phyloP scores from a whole-genome alignment of 92 coral and sea anemone genomes.

The Blastomussa wellsi region DNA sequence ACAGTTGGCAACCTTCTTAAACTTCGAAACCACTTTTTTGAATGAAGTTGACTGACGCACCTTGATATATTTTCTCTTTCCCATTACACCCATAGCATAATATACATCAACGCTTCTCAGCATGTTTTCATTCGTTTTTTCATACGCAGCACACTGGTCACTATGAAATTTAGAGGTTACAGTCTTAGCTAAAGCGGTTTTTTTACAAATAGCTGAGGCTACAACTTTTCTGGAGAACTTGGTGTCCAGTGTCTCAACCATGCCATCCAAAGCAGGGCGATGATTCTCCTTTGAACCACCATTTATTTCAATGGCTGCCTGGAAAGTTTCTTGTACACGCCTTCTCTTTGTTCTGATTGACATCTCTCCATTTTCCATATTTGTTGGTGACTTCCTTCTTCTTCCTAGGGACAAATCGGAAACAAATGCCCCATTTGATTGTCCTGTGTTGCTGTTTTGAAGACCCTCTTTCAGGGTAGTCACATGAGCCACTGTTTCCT shows the following conservation, averaged over 20 bases:
- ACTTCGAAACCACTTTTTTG: slow-evolving; percentile 34
- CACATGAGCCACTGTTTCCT: slow-evolving; percentile 31
- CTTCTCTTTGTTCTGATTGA: slow-evolving; percentile 53
- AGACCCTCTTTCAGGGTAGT: slow-evolving; percentile 43
- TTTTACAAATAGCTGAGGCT: slow-evolving; percentile 25
- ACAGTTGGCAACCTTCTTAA: slow-evolving; percentile 17
- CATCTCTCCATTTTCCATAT: slow-evolving; percentile 24
- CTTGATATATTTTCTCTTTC: slow-evolving; percentile 61
- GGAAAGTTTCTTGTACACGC: slow-evolving; percentile 56
- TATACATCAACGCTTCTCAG: slow-evolving; percentile 58
- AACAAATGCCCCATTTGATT: slow-evolving; percentile 40
- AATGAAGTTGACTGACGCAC: slow-evolving; percentile 26
- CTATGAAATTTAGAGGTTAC: slow-evolving; percentile 28
- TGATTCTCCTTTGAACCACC: slow-evolving; percentile 54
- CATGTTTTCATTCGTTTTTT: slow-evolving; percentile 60
- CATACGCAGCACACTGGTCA: slow-evolving; percentile 37
- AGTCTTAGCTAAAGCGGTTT: slow-evolving; percentile 27
- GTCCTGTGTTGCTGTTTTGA: slow-evolving; percentile 31
- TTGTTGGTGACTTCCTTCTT: slow-evolving; percentile 51
- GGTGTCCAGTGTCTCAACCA: slow-evolving; percentile 44
- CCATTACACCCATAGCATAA: slow-evolving; percentile 63
- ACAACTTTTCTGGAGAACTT: slow-evolving; percentile 39
- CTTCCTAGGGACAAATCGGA: slow-evolving; percentile 43
- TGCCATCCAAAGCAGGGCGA: slow-evolving; percentile 60
- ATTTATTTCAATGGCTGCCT: slow-evolving; percentile 62